Percentiles rank a stretch among this genome's conserved stretches.
phyloP scores from a whole-genome alignment of 2,113 vertebrate species.

The Xiphophorus hellerii region DNA sequence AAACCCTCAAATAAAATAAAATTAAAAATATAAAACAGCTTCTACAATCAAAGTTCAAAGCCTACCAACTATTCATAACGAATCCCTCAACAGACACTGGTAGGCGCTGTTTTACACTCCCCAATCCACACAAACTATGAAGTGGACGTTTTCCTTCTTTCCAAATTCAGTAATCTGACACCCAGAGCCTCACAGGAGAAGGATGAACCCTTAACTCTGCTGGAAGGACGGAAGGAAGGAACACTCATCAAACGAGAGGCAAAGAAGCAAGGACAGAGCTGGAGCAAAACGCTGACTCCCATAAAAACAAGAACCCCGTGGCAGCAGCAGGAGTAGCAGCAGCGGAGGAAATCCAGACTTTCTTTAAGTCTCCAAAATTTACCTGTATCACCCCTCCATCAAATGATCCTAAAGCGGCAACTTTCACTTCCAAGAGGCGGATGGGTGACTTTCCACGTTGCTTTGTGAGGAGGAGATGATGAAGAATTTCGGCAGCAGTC shows the following conservation, averaged over 20 bases:
- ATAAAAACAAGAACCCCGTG: conserved; percentile 36
- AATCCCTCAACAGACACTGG: conserved; percentile 38
- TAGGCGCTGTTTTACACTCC: conserved; percentile 67
- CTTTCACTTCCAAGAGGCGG: conserved; percentile 77
- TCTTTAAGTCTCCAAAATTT: conserved; percentile 43
- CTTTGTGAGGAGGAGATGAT: conserved; percentile 87
- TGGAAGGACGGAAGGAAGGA: conserved; percentile 68
- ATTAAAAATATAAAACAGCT: not conserved
- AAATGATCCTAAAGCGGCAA: conserved; percentile 70
- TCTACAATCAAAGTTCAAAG: not conserved
- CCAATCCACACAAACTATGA: conserved; percentile 14
- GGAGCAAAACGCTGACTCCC: conserved; percentile 37
- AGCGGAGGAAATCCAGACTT: conserved; percentile 42
- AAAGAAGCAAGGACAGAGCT: conserved; percentile 33
- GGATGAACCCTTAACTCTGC: conserved; percentile 76
- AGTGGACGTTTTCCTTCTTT: conserved; percentile 73
- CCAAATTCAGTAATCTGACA: conserved; percentile 82
- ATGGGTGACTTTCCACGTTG: conserved; percentile 84
- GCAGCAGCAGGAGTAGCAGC: conserved; percentile 20
- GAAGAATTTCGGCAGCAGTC: conserved; percentile 86
- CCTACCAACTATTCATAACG: not conserved
- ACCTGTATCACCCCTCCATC: conserved; percentile 20
- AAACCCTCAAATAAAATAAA: not conserved
- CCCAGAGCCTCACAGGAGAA: conserved; percentile 62
- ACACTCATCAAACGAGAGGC: conserved; percentile 34